Base-by-base conservation (phyloP, 2,888 invertebrate genomes). In the Agrilus cyanescens region DNA sequence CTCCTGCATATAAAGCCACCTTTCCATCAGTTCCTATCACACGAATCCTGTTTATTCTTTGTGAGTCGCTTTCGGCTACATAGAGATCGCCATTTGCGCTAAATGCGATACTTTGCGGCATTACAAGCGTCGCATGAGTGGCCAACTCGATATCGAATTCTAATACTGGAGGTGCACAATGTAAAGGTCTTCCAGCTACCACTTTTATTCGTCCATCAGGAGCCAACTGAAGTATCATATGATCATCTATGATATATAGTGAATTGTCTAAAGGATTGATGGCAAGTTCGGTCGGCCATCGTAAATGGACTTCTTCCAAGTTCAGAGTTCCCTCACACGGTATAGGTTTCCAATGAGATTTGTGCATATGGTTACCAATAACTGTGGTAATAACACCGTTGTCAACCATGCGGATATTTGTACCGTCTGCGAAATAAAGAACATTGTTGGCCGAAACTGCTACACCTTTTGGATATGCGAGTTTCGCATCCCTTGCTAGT, bases 391-490 rank as follows among this genome's bases (percentile, higher is more conserved):
- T 89, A 40, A 89, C 87, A 6, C 91, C 90, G 60, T 93, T 88
- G 60, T 91, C 90, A 0, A 96, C 90, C 83, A 87, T 89, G 37
- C 95, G 74, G 41, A 81, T 78, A 60, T 93, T 94, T 2, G 93
- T 91, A 3, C 95, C 95, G 62, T 96, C 96, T 37, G 94, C 95
- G 59, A 96, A 91, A 66, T 93, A 96, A 0, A 96, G 67, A 1
- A 90, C 82, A 50, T 93, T 94, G 56, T 94, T 90, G 12, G 82
- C 83, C 0, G 90, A 89, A 1, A 96, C 88, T 0, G 95, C 93
- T 12, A 96, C 89, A 55, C 94, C 94, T 72, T 97, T 97, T 0
- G 96, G 94, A 64, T 93, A 94, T 0, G 91, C 89, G 6, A 98
- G 74, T 63, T 91, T 91, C 1, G 97, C 96, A 59, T 91, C 88